These are phyloP conservation scores for Dryadula phaetusa DNA, from an alignment of 2,888 invertebrate species.

Conservation along the genomic window DNA sequence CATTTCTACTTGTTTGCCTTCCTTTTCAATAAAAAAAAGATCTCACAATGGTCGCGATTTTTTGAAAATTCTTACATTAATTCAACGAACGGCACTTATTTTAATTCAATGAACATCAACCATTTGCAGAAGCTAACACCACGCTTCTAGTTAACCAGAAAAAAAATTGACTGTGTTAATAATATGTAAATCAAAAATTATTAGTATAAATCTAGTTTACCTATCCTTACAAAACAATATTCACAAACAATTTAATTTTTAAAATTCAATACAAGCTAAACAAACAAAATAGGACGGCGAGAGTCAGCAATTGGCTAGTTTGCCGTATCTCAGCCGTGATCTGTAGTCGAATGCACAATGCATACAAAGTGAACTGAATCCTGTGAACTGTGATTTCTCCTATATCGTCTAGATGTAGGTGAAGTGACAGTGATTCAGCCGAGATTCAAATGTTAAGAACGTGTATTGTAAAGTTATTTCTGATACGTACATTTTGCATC, in stretches of 20 bases:
- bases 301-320: slow-evolving; percentile 68
- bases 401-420: slow-evolving; percentile 57
- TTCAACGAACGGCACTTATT: too few relatives aligned
- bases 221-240: slow-evolving; percentile 6
- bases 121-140: too few relatives aligned
- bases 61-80: too few relatives aligned
- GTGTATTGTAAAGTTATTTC: slow-evolving; percentile 4
- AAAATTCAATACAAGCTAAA: slow-evolving; percentile 39
- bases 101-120: too few relatives aligned
- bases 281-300: slow-evolving; percentile 64
- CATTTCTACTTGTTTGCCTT: too few relatives aligned
- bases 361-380: slow-evolving; percentile 70
- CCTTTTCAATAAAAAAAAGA: too few relatives aligned
- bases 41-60: too few relatives aligned
- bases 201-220: too few relatives aligned
- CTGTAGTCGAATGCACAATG: slow-evolving; percentile 72
- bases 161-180: too few relatives aligned
- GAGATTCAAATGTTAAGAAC: slow-evolving; percentile 21
- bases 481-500: neutral
- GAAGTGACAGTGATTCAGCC: slow-evolving; percentile 33
- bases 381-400: slow-evolving; percentile 70
- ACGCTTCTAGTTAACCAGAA: too few relatives aligned
- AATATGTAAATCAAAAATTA: too few relatives aligned
- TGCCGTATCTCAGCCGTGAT: slow-evolving; percentile 72
- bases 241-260: slow-evolving; percentile 2